phyloP scores from a whole-genome alignment of 1,140 invertebrate species.

The Stegodyphus dumicola region DNA sequence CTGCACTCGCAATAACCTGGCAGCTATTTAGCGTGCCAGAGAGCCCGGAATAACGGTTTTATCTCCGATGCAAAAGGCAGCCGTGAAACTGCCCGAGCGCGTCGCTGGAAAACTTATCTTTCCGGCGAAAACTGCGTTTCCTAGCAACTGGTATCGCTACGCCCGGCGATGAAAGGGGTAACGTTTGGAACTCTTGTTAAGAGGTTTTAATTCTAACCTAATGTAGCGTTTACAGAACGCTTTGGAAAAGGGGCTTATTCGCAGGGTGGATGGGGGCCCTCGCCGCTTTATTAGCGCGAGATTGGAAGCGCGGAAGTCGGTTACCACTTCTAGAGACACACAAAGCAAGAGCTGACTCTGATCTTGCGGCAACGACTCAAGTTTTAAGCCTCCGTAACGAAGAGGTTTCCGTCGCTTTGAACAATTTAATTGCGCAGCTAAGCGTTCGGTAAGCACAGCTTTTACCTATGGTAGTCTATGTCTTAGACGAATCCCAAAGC shows the following conservation, averaged over 20 bases:
- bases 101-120: constrained; percentile 12
- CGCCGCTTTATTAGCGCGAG: constrained; percentile 25
- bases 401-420: background rate
- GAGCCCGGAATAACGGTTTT: constrained; percentile 31
- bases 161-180: constrained; percentile 10
- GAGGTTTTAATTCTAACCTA: constrained; percentile 42
- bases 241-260: constrained; percentile 12
- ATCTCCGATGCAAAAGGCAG: constrained; percentile 40
- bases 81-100: background rate
- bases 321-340: background rate
- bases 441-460: too few species aligned
- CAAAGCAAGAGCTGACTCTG: background rate
- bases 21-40: constrained; percentile 9
- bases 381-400: too few species aligned
- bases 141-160: constrained; percentile 21
- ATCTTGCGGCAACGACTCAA: background rate
- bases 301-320: background rate
- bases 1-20: constrained; percentile 17
- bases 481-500: too few species aligned
- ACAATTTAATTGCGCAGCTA: background rate
- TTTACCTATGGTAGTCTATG: too few species aligned
- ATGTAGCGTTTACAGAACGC: constrained; percentile 26
- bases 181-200: constrained; percentile 28
- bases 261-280: background rate
- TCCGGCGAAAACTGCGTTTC: constrained; percentile 33